Percentiles rank a stretch among this genome's conserved stretches.
These are phyloP conservation scores for Ophioderma brevispina DNA, from an alignment of 35 echinoderm and acorn worm genomes.

Conservation along the genomic window DNA sequence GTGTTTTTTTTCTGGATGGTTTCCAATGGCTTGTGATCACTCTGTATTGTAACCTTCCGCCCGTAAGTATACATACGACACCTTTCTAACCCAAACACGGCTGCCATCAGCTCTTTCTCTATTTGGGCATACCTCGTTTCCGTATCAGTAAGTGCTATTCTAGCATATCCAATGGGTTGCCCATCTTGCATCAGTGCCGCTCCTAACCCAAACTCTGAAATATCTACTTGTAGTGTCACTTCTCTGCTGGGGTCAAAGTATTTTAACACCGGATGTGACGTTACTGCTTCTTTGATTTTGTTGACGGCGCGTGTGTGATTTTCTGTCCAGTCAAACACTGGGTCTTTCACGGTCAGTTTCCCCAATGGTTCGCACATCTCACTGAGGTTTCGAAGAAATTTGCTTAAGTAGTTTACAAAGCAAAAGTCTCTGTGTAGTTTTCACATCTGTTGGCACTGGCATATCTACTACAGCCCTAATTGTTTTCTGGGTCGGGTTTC, in stretches of 20 bases:
- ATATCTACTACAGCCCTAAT: conserved; percentile 40
- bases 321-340: conserved; percentile 35
- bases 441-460: conserved; percentile 46
- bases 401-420: conserved; percentile 66
- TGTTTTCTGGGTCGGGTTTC: conserved; percentile 24
- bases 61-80: conserved; percentile 73
- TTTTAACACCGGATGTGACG: conserved; percentile 34
- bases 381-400: conserved; percentile 50
- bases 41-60: conserved; percentile 20
- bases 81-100: conserved; percentile 49
- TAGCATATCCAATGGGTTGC: conserved; percentile 52
- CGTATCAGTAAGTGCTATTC: conserved; percentile 35
- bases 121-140: conserved; percentile 48
- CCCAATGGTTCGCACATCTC: conserved; percentile 43
- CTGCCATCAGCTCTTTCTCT: conserved; percentile 51
- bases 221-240: conserved; percentile 41
- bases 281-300: conserved; percentile 34
- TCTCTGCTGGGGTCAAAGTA: conserved; percentile 39
- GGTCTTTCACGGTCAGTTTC: conserved; percentile 39
- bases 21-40: conserved; percentile 67
- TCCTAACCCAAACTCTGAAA: conserved; percentile 40
- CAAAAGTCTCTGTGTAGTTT: conserved; percentile 46
- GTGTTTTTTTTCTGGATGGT: conserved; percentile 50
- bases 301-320: conserved; percentile 26
- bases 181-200: conserved; percentile 59